Conservation (phyloP, 2,888 invertebrate species). For the Polyommatus icarus region DNA sequence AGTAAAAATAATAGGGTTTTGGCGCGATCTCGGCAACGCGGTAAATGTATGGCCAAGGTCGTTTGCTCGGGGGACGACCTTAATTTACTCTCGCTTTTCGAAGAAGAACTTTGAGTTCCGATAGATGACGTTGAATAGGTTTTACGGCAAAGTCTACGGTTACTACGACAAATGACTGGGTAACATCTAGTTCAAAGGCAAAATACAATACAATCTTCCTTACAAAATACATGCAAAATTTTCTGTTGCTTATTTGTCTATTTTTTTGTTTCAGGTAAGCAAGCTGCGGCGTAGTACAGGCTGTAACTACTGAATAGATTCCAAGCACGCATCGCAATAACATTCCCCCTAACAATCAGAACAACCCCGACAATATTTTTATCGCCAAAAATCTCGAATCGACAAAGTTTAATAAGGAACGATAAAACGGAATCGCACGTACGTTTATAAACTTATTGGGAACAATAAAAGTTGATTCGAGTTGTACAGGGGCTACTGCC, state of each 20-base stretch:
- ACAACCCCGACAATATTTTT: slow-evolving; percentile 7
- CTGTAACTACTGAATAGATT: not conserved
- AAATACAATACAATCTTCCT: too few species aligned
- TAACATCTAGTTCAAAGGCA: too few species aligned
- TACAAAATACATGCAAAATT: not conserved
- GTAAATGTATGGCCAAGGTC: too few species aligned
- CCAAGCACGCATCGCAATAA: not conserved
- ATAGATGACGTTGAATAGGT: too few species aligned
- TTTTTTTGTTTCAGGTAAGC: not conserved
- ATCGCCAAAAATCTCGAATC: slow-evolving; percentile 16
- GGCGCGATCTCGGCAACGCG: too few species aligned
- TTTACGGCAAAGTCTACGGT: too few species aligned
- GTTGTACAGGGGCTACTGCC: not conserved
- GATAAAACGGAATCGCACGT: slow-evolving; percentile 14
- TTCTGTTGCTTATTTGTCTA: not conserved
- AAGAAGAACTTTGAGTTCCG: too few species aligned
- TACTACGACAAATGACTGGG: too few species aligned
- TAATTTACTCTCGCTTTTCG: too few species aligned
- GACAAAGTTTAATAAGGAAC: slow-evolving; percentile 12
- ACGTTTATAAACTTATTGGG: slow-evolving; percentile 9
- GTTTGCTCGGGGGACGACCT: too few species aligned
- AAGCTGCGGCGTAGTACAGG: not conserved
- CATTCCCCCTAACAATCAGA: not conserved
- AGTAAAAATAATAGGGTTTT: too few species aligned
- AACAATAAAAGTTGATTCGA: slow-evolving; percentile 17